Evolutionary conservation across 2,113 vertebrate species (phyloP).

Genomic region (Actenoides hombroni): DNA sequence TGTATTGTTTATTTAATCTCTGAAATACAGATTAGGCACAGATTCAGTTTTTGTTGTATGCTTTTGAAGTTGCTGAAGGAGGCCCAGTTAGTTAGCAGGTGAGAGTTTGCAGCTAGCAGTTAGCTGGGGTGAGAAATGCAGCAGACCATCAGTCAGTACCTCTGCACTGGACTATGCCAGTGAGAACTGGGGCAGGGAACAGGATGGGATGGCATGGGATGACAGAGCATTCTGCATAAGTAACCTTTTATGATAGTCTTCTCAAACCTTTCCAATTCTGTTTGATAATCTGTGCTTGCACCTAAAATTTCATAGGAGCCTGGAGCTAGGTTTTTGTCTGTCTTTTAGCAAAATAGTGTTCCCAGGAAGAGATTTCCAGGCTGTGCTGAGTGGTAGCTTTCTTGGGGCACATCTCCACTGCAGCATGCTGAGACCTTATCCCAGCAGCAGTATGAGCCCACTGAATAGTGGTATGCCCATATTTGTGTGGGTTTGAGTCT

Average conservation of each 20-base stretch:
- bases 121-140: background rate
- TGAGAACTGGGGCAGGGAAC: accelerated
- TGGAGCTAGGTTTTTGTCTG: background rate
- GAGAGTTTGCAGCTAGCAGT: background rate
- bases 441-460: background rate
- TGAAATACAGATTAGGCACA: background rate
- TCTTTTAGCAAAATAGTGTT: background rate
- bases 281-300: background rate
- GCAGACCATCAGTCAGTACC: background rate
- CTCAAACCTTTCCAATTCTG: background rate
- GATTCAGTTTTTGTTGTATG: background rate
- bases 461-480: background rate
- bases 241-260: background rate
- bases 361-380: background rate
- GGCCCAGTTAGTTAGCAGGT: background rate
- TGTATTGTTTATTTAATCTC: background rate
- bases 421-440: background rate
- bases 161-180: background rate
- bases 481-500: background rate
- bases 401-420: background rate
- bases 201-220: background rate
- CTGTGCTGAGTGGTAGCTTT: background rate
- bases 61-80: background rate
- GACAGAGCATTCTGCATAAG: background rate
- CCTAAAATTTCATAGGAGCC: background rate